phyloP scores from a whole-genome alignment of 2,797 vertebrate genomes.

The Kryptolebias ocellatus region DNA sequence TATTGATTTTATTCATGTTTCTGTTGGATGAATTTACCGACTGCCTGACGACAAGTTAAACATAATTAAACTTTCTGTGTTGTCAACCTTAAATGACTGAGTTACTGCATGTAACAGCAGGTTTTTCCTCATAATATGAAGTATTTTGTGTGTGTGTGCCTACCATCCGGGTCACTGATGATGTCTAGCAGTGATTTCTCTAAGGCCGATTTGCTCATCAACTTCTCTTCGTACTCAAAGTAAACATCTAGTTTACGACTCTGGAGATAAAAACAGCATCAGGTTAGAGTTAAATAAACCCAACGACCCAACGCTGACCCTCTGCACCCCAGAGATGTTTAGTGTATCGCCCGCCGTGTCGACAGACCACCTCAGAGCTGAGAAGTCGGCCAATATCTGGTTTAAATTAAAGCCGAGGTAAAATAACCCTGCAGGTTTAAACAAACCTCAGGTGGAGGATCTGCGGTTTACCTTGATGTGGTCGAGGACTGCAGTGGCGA shows the following conservation, averaged over 20 bases:
- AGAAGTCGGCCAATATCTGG: too few species aligned
- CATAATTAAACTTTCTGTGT: background rate
- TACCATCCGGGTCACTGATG: conserved; percentile 97
- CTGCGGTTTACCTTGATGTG: conserved; percentile 91
- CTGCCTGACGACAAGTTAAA: background rate
- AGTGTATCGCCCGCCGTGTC: too few species aligned
- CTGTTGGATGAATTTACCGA: background rate
- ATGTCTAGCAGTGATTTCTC: conserved; percentile 97
- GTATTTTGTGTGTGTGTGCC: background rate
- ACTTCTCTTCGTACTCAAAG: conserved; percentile 98
- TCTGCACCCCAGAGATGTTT: too few species aligned
- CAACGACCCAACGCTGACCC: too few species aligned
- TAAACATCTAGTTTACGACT: conserved; percentile 95
- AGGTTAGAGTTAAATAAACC: too few species aligned
- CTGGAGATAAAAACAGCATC: conserved; percentile 69
- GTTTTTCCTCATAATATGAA: too few species aligned
- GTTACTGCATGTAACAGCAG: too few species aligned
- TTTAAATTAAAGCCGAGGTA: too few species aligned
- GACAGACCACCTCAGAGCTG: too few species aligned
- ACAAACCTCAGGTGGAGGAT: too few species aligned
- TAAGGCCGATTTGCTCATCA: conserved; percentile 97
- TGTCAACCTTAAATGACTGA: too few species aligned
- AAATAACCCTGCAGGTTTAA: too few species aligned
- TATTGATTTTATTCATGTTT: background rate
- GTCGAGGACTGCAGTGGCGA: conserved; percentile 95